phyloP scores from a whole-genome alignment of 2,113 vertebrate genomes.

The Rostratula benghalensis region DNA sequence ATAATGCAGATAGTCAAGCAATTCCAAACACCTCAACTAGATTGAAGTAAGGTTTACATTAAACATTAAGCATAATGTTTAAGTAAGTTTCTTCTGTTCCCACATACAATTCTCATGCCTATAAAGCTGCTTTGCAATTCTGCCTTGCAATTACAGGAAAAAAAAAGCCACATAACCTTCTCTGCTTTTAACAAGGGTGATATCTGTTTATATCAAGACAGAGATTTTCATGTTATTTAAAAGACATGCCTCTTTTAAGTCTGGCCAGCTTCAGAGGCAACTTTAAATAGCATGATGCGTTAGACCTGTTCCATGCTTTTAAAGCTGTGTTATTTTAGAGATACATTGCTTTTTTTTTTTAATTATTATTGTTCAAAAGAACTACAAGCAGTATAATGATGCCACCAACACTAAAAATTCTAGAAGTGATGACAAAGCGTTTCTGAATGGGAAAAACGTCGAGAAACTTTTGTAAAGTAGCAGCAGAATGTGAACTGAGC shows the following conservation, averaged over 20 bases:
- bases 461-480: neutral
- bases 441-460: neutral
- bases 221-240: slow-evolving; percentile 37
- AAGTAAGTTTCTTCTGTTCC: slow-evolving; percentile 53
- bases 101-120: slow-evolving; percentile 34
- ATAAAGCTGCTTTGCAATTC: slow-evolving; percentile 51
- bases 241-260: slow-evolving; percentile 21
- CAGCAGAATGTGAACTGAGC: neutral
- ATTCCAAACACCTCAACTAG: slow-evolving; percentile 30
- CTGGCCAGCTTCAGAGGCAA: neutral
- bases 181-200: neutral
- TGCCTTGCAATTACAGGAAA: neutral
- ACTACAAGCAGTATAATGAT: neutral
- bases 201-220: slow-evolving; percentile 27
- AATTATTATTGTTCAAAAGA: neutral
- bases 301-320: neutral
- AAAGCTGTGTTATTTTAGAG: neutral
- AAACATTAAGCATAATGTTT: slow-evolving; percentile 42
- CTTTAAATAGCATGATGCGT: neutral
- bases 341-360: neutral
- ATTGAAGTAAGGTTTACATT: slow-evolving; percentile 58
- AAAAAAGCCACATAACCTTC: neutral
- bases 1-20: slow-evolving; percentile 29
- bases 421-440: neutral
- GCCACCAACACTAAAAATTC: neutral